phyloP scores from a whole-genome alignment of 1,140 invertebrate genomes.

The Drosophila miranda region DNA sequence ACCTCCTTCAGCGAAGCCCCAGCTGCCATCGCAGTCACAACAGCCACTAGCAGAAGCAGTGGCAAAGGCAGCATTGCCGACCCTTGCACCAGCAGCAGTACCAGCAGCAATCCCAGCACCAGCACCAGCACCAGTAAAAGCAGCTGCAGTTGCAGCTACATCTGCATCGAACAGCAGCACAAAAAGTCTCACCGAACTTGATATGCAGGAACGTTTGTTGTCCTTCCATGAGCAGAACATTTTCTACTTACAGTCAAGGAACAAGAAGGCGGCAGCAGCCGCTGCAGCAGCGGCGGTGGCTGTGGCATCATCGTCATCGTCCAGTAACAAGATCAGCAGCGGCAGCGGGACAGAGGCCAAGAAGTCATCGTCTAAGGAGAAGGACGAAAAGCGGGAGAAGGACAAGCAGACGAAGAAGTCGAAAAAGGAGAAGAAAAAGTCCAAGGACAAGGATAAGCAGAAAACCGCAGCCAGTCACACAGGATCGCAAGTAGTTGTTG shows the following conservation, averaged over 20 bases:
- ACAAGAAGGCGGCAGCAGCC: conserved; percentile 82
- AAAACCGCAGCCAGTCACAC: conserved; percentile 18
- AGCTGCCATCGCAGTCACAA: background rate
- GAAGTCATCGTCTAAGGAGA: conserved; percentile 52
- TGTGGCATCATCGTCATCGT: conserved; percentile 16
- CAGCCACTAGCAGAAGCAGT: too few relatives aligned
- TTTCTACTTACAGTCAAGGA: conserved; percentile 84
- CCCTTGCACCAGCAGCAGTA: background rate
- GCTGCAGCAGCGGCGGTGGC: background rate
- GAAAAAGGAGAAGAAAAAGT: conserved; percentile 69
- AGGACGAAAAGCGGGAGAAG: conserved; percentile 58
- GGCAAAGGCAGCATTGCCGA: too few relatives aligned
- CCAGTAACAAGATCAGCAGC: conserved; percentile 29
- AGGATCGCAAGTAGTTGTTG: conserved; percentile 1
- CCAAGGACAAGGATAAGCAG: conserved; percentile 59
- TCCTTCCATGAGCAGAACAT: conserved; percentile 85
- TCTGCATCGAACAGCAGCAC: conserved; percentile 6
- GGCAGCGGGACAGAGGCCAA: conserved; percentile 32
- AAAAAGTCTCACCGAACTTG: conserved; percentile 83
- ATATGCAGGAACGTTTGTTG: conserved; percentile 85
- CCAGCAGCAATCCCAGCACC: background rate
- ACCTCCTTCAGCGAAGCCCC: background rate
- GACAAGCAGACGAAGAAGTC: conserved; percentile 65
- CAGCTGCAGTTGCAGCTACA: background rate
- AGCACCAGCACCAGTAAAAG: background rate